Conservation (phyloP, 2,888 invertebrate species). For the Drosophila mimica region DNA sequence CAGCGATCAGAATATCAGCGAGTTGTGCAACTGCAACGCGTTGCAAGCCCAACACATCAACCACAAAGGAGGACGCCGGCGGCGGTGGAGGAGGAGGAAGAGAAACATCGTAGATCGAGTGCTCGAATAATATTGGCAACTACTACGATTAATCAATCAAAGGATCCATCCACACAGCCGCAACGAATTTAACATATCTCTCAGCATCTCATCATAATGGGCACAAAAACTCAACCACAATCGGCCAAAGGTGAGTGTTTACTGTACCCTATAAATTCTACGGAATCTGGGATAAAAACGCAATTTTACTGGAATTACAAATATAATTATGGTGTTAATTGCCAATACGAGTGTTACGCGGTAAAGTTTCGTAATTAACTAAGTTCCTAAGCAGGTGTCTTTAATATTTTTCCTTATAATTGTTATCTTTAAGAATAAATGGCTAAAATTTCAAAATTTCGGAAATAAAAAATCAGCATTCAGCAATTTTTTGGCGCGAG, state of each 20-base stretch:
- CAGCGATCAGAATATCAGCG: conserved; percentile 9
- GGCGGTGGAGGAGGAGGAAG: conserved; percentile 14
- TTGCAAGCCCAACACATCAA: conserved; percentile 1
- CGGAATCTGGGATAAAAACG: not conserved
- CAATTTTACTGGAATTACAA: not conserved
- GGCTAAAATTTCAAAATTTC: not conserved
- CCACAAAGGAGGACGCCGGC: conserved; percentile 9
- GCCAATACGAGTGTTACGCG: not conserved
- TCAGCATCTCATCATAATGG: conserved; percentile 74
- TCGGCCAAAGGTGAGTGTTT: conserved; percentile 76
- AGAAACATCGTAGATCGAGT: conserved; percentile 39
- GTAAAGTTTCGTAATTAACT: not conserved
- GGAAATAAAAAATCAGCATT: not conserved
- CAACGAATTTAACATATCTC: not conserved
- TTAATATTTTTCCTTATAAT: not conserved
- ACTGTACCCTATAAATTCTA: not conserved
- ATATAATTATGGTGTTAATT: not conserved
- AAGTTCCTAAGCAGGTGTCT: not conserved
- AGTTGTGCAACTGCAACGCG: conserved; percentile 1
- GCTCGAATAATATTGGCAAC: conserved; percentile 33
- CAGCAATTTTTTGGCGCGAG: not conserved
- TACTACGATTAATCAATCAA: not conserved
- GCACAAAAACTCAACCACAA: conserved; percentile 83
- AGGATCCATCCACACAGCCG: not conserved
- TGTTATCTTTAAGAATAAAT: not conserved